These are phyloP conservation scores for Heptranchias perlo DNA, from an alignment of 2,113 vertebrate species.

Conservation along the genomic window DNA sequence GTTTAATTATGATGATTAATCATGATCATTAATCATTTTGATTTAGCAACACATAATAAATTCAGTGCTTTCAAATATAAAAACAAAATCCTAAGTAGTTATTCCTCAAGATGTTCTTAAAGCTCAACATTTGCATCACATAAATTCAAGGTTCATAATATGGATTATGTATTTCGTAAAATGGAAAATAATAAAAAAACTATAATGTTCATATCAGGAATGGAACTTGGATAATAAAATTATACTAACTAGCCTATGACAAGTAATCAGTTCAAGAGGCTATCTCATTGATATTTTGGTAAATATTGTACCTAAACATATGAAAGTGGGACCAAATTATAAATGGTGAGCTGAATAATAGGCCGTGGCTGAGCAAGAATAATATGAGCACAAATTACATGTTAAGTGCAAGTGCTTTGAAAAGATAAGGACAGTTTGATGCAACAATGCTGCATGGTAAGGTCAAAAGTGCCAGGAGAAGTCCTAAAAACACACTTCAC, in stretches of 20 bases:
- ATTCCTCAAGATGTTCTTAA: not conserved
- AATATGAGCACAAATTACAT: not conserved
- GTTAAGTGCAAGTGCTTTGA: not conserved
- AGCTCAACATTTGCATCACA: not conserved
- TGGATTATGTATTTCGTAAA: not conserved
- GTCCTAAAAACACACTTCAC: not conserved
- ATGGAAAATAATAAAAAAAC: not conserved
- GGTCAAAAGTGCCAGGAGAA: not conserved
- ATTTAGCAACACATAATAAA: not conserved
- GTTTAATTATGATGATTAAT: not conserved
- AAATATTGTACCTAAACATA: not conserved
- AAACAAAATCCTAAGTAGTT: not conserved
- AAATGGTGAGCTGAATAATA: not conserved
- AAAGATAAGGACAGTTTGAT: not conserved
- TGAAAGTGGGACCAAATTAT: not conserved
- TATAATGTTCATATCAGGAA: too few species aligned
- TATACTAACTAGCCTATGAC: not conserved
- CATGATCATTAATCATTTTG: slow-evolving; percentile 6
- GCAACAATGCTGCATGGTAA: not conserved
- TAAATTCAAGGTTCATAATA: not conserved
- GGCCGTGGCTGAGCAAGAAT: slow-evolving; percentile 9
- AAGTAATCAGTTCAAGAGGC: not conserved
- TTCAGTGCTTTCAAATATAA: not conserved
- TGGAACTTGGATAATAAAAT: not conserved
- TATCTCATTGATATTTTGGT: not conserved